Evolutionary conservation across 2,113 vertebrate genomes (phyloP).

Genomic region (Ammodytes marinus): DNA sequence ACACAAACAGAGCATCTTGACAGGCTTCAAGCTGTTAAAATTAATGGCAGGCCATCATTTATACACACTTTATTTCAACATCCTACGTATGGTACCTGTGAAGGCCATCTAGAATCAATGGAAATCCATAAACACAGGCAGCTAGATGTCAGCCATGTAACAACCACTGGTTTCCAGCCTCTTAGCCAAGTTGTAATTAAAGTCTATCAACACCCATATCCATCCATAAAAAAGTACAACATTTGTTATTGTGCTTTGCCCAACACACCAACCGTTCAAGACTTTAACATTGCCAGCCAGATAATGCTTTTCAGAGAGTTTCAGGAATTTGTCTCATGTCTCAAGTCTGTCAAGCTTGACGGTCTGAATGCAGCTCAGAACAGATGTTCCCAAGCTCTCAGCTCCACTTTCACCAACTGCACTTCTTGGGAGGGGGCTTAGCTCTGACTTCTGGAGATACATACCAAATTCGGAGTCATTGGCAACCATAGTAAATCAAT

Average conservation of each 20-base stretch:
- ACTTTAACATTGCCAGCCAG: conserved; percentile 18
- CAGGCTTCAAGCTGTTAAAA: conserved; percentile 45
- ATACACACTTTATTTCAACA: conserved; percentile 62
- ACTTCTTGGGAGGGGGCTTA: conserved; percentile 35
- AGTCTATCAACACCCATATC: conserved; percentile 58
- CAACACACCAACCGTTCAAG: conserved; percentile 50
- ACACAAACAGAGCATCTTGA: conserved; percentile 53
- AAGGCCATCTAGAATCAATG: conserved; percentile 75
- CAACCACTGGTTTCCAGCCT: conserved; percentile 69
- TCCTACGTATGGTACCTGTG: conserved; percentile 49
- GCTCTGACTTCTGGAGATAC: conserved; percentile 37
- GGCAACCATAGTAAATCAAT: conserved; percentile 69
- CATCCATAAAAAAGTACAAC: conserved; percentile 43
- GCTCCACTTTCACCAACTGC: conserved; percentile 33
- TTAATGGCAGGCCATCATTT: conserved; percentile 62
- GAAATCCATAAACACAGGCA: conserved; percentile 70
- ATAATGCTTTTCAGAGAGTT: conserved; percentile 24
- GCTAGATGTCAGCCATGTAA: conserved; percentile 69
- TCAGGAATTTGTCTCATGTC: conserved; percentile 41
- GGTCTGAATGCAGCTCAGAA: conserved; percentile 23
- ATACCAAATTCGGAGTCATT: conserved; percentile 50
- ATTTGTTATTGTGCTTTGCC: conserved; percentile 57
- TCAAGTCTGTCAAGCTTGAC: conserved; percentile 23
- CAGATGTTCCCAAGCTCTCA: conserved; percentile 44
- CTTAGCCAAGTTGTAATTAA: conserved; percentile 65